phyloP scores from a whole-genome alignment of 2,113 vertebrate genomes.

The Cheirogaleus medius region DNA sequence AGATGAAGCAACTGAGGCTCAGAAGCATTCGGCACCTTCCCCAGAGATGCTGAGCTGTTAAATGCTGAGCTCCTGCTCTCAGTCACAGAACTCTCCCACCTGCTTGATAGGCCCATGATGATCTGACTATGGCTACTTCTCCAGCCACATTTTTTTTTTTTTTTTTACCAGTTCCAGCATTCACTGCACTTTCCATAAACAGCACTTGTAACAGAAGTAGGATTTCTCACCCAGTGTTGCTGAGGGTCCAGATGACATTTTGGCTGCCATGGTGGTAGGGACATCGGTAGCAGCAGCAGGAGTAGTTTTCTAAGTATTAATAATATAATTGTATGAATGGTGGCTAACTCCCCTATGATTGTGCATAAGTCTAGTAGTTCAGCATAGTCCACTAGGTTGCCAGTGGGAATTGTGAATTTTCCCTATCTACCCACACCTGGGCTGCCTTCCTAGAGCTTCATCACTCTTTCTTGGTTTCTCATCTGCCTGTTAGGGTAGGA shows the following conservation, averaged over 20 bases:
- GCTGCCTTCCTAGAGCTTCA: background rate
- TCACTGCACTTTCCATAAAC: background rate
- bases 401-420: background rate
- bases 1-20: background rate
- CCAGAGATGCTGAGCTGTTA: background rate
- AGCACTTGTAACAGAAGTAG: constrained; percentile 16
- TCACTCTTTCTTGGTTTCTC: background rate
- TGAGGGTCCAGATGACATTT: constrained; percentile 57
- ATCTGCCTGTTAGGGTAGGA: background rate
- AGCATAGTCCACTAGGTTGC: background rate
- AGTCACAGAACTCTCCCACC: background rate
- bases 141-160: background rate
- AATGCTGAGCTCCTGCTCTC: background rate
- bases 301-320: constrained; percentile 26
- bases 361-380: background rate
- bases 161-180: background rate
- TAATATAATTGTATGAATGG: background rate
- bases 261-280: background rate
- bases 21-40: background rate
- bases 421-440: background rate
- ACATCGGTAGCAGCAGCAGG: constrained; percentile 9
- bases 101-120: background rate
- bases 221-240: background rate
- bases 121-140: constrained; percentile 32
- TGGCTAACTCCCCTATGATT: background rate